Evolutionary conservation across 1,140 invertebrate genomes (phyloP).

Genomic region (Andrena cerasifolii): DNA sequence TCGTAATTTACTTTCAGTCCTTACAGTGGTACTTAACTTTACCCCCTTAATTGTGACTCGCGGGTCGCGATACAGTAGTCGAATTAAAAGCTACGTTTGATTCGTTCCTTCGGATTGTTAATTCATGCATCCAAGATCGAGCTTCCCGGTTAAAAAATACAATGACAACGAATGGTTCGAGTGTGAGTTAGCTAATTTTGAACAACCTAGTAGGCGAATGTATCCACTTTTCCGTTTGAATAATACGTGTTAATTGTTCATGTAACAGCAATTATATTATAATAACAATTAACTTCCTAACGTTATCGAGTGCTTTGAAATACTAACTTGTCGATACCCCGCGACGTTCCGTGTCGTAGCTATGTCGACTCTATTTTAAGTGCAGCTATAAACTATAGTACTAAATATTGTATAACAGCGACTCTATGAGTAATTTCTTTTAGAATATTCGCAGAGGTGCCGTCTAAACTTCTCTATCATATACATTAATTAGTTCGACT

Average conservation of each 20-base stretch:
- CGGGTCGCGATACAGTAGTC: background rate
- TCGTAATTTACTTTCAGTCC: constrained; percentile 47
- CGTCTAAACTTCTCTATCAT: background rate
- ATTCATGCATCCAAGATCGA: constrained; percentile 1
- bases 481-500: background rate
- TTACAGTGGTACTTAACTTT: constrained; percentile 27
- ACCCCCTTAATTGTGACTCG: background rate
- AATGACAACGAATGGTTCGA: background rate
- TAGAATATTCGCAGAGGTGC: constrained; percentile 32
- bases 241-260: constrained; percentile 30
- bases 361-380: constrained; percentile 26
- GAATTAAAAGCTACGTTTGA: constrained; percentile 50
- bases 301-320: constrained; percentile 32
- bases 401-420: constrained; percentile 52
- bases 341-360: constrained; percentile 32
- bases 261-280: constrained; percentile 37
- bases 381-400: constrained; percentile 48
- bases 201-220: constrained; percentile 29
- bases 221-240: constrained; percentile 5
- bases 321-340: constrained; percentile 28
- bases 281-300: constrained; percentile 46
- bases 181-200: background rate
- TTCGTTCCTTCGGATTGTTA: constrained; percentile 21
- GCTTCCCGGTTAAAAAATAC: constrained; percentile 11
- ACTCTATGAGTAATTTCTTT: constrained; percentile 32